Percentiles rank a stretch among this genome's conserved stretches.
phyloP scores from a whole-genome alignment of 30 jellyfish, hydroid and myxozoan species.

The Hydractinia symbiolongicarpus region DNA sequence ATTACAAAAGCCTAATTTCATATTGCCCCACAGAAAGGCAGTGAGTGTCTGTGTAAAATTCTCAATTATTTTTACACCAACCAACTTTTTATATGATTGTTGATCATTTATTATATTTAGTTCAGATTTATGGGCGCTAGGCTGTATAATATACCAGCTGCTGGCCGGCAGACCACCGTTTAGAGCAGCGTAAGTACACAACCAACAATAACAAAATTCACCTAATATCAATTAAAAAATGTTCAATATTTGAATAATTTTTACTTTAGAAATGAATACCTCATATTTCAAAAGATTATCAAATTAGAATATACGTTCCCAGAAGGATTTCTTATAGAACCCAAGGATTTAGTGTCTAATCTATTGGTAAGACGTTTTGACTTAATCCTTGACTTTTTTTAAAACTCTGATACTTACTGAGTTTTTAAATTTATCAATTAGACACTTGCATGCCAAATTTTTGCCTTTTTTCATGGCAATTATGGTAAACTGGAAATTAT shows the following conservation, averaged over 20 bases:
- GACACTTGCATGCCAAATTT: background rate
- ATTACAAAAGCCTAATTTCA: no score
- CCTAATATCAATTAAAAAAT: background rate
- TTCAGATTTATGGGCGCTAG: slow-evolving; percentile 99
- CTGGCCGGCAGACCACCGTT: slow-evolving; percentile 94
- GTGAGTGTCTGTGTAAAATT: no score
- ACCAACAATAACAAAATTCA: background rate
- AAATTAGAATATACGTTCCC: slow-evolving; percentile 85
- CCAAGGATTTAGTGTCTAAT: slow-evolving; percentile 65
- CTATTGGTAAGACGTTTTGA: slow-evolving; percentile 51
- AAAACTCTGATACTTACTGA: background rate
- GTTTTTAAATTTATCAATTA: background rate
- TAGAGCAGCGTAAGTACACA: slow-evolving; percentile 64
- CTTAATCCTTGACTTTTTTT: background rate
- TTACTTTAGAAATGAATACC: slow-evolving; percentile 81
- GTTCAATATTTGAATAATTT: no score
- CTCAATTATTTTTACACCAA: no score
- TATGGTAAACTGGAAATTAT: background rate
- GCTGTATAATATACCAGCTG: slow-evolving; percentile 84
- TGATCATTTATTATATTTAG: slow-evolving; percentile 25
- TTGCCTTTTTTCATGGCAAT: no score
- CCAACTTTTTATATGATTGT: no score
- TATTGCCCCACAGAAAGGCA: no score
- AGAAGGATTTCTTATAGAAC: slow-evolving; percentile 76
- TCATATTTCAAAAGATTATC: slow-evolving; percentile 85